phyloP scores from a whole-genome alignment of 2,888 invertebrate genomes.

The Spodoptera picta region DNA sequence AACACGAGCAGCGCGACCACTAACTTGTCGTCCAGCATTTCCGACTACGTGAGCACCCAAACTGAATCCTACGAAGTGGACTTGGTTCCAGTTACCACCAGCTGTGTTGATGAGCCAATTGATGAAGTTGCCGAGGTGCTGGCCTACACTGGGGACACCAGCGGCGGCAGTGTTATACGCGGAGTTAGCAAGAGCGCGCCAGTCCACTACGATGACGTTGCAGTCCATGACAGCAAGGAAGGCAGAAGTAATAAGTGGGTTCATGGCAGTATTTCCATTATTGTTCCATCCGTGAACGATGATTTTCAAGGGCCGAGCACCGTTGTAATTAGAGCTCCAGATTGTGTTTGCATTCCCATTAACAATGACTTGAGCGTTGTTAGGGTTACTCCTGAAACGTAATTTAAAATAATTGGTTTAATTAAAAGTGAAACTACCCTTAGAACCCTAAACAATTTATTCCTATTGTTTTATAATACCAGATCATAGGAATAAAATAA shows the following conservation, averaged over 20 bases:
- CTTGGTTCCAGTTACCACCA: slow-evolving; percentile 76
- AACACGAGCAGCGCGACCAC: slow-evolving; percentile 63
- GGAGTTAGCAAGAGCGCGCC: slow-evolving; percentile 67
- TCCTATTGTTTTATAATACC: no score
- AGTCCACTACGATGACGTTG: slow-evolving; percentile 82
- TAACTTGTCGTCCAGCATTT: slow-evolving; percentile 69
- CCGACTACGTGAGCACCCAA: slow-evolving; percentile 84
- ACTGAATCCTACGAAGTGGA: slow-evolving; percentile 83
- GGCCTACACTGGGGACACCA: slow-evolving; percentile 74
- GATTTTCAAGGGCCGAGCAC: slow-evolving; percentile 64
- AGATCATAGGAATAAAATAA: no score
- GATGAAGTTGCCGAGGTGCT: slow-evolving; percentile 77
- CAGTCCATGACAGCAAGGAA: slow-evolving; percentile 69
- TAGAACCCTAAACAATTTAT: no score
- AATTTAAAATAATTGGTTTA: no score
- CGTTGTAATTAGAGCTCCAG: slow-evolving; percentile 67
- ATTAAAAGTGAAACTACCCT: no score
- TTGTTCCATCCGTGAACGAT: slow-evolving; percentile 79
- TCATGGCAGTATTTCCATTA: slow-evolving; percentile 67
- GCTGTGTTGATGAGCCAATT: slow-evolving; percentile 74
- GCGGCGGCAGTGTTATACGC: slow-evolving; percentile 68
- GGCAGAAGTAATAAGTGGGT: slow-evolving; percentile 65
- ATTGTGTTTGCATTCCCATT: slow-evolving; percentile 70
- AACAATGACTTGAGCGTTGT: slow-evolving; percentile 66
- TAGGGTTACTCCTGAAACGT: slow-evolving; percentile 65